Base-by-base conservation (phyloP, 2,888 invertebrate genomes). In the Leptinotarsa rubiginosa region DNA sequence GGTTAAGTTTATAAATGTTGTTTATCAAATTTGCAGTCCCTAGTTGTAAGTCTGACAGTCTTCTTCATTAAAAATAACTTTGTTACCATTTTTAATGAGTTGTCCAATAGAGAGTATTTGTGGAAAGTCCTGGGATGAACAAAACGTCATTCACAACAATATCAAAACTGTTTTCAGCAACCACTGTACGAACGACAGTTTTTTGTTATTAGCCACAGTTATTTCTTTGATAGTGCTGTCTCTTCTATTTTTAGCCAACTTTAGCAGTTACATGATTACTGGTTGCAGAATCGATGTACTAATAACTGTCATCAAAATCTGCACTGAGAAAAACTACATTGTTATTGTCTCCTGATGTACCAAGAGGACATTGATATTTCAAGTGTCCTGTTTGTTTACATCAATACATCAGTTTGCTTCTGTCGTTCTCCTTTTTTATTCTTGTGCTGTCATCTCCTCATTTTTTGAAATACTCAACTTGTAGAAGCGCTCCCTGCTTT, bases 211-310 rank as follows among this genome's bases (percentile, higher is more conserved):
- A n/a, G 75, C 75, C 13, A 75, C 72, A 52, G 47, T 65, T 54
- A 75, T 72, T 66, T 78, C 72, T 65, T 56, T 62, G 50, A 75
- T 41, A 65, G 54, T 54, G 7, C 47, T 12, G 49, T 65, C 59
- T 65, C 13, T 50, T 70, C 52, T 73, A 54, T 74, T 73, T 67
- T 56, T 25, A 77, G 15, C 68, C 74, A 75, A 47, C 74, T 66
- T 70, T 75, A 12, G 76, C 69, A 2, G 79, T 80, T 66, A 80
- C 70, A 73, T 81, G 81, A 22, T 62, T 64, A 74, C 79, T 80
- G 1, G 79, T 77, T 18, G 79, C 79, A 15, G 77, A 79, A 70
- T 81, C 81, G 15, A 81, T 75, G 73, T 80, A 81, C 77, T 78
- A 78, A 25, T 80, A 73, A 47, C 62, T 52, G 22, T 66, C 56